Evolutionary conservation across 2,797 vertebrate species (phyloP), one percentile per base, ranked within the genome.

Genomic region (Cetoscarus ocellatus): DNA sequence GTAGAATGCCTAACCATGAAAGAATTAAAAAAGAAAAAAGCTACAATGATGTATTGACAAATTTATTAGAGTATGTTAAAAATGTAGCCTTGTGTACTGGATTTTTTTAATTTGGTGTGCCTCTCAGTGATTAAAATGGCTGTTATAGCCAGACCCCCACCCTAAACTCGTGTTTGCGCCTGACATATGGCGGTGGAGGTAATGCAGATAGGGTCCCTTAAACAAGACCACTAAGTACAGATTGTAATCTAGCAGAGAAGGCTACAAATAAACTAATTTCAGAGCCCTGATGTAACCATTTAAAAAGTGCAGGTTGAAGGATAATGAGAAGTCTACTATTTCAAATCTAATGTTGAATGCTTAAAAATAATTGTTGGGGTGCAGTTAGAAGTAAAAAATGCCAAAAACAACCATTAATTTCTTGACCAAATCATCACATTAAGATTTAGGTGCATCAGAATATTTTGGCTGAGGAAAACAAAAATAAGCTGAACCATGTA

Each of bases 171-270:
- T 65, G 86, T 90, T 88, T 86, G 75, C 69, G 75, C 69, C 54
- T 89, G 84, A 87, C 90, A 91, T 90, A 90, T 91, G 89, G 89
- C 70, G 57, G 48, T 8, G 56, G 77, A 82, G 82, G 77, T 86
- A 84, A 90, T 82, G 73, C 87, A 84, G 85, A 92, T 84, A 73
- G 86, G 90, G 67, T 75, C 75, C 66, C 50, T 59, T 70, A 82
- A 91, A 85, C 77, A 76, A 79, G 77, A 75, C 67, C 64, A 61
- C 34, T 76, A 60, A 68, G 88, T 57, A 71, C 70, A 73, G 61
- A 77, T 49, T 72, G 77, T 72, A 71, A 88, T 86, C 84, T 88
- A 70, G 0, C 51, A 76, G 70, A 77, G 62, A 86, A 58, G 82
- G 55, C 47, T 10, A 61, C 61, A 56, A 82, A 86, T 82, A 74